phyloP scores from a whole-genome alignment of 2,888 invertebrate species.

The Tetragnatha montana region DNA sequence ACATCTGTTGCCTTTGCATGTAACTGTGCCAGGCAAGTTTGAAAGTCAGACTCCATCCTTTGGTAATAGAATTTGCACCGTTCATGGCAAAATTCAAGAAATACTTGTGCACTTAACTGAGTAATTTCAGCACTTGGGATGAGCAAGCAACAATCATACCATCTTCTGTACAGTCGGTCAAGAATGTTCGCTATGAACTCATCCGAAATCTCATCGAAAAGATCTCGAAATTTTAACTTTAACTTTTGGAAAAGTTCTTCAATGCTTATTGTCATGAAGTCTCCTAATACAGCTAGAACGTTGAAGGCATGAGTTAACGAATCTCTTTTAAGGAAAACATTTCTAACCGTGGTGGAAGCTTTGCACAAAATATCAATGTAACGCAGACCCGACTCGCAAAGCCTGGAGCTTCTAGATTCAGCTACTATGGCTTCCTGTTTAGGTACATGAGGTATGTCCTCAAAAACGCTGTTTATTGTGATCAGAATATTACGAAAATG shows the following conservation, averaged over 20 bases:
- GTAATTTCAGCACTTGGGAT: constrained; percentile 4
- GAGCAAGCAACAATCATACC: constrained; percentile 7
- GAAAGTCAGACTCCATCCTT: constrained; percentile 25
- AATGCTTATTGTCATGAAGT: constrained; percentile 13
- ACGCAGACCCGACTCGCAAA: background rate
- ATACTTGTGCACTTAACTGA: background rate
- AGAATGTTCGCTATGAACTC: constrained; percentile 21
- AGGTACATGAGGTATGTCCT: background rate
- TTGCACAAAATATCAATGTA: constrained; percentile 13
- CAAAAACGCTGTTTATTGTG: background rate
- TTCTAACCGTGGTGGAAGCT: background rate
- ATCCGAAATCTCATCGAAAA: constrained; percentile 19
- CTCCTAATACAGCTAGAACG: background rate
- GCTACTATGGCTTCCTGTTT: background rate
- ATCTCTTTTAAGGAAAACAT: constrained; percentile 19
- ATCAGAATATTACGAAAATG: background rate
- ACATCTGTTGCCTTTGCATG: background rate
- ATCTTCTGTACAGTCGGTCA: constrained; percentile 30
- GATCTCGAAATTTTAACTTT: background rate
- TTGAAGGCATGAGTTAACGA: background rate
- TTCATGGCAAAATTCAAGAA: constrained; percentile 27
- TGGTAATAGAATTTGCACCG: constrained; percentile 31
- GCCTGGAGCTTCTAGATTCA: background rate
- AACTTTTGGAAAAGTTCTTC: background rate
- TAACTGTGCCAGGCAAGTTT: background rate